These are phyloP conservation scores for Ormyrus rosae DNA, from an alignment of 2,888 invertebrate genomes.

Conservation along the genomic window DNA sequence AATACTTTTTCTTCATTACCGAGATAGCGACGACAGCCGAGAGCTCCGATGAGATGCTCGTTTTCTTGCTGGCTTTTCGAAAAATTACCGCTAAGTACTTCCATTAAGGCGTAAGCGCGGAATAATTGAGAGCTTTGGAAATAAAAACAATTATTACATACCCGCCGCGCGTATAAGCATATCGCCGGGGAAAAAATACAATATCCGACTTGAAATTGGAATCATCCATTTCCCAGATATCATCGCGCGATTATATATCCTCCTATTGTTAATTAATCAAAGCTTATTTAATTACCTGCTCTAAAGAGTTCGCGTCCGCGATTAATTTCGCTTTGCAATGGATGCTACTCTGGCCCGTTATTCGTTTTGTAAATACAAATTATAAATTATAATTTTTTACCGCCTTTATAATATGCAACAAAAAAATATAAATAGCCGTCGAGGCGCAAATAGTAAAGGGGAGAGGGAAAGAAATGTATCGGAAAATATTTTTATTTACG, in stretches of 20 bases:
- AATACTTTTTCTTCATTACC: constrained; percentile 59
- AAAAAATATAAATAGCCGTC: too few relatives aligned
- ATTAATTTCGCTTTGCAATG: constrained; percentile 7
- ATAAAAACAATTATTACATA: constrained; percentile 45
- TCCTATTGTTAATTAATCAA: constrained; percentile 51
- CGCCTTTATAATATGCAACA: too few relatives aligned
- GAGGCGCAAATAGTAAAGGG: too few relatives aligned
- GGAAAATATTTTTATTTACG: too few relatives aligned
- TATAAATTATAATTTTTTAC: too few relatives aligned
- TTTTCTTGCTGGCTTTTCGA: constrained; percentile 21
- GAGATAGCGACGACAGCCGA: constrained; percentile 54
- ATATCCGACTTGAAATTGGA: constrained; percentile 33
- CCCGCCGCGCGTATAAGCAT: neutral
- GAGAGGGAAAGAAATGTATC: too few relatives aligned
- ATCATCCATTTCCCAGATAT: constrained; percentile 49
- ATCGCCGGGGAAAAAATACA: constrained; percentile 11
- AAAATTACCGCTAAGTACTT: constrained; percentile 47
- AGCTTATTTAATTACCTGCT: constrained; percentile 38
- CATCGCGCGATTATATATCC: constrained; percentile 33
- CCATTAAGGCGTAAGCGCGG: constrained; percentile 43
- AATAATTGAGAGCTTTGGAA: constrained; percentile 48
- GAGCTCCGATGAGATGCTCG: constrained; percentile 13
- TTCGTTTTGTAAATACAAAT: too few relatives aligned
- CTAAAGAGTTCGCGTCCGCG: neutral
- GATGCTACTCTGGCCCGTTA: neutral